Evolutionary conservation across 2,113 vertebrate species (phyloP).

Genomic region (Antechinus flavipes): DNA sequence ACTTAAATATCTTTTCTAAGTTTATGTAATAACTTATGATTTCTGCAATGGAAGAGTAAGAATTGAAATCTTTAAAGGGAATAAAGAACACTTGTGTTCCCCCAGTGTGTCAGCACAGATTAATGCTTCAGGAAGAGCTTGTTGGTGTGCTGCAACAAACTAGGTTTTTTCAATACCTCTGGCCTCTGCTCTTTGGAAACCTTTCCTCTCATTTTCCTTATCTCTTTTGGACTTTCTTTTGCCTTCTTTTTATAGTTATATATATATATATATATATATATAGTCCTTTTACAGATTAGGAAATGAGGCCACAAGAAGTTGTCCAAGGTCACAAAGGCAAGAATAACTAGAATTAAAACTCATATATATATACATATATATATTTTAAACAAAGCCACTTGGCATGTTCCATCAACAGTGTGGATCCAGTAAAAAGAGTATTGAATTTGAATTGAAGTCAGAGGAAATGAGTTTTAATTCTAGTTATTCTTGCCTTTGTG

Average conservation of each 20-base stretch:
- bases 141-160: background rate
- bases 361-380: too few relatives aligned
- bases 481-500: background rate
- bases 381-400: background rate
- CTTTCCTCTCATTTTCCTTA: background rate
- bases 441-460: background rate
- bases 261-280: too few relatives aligned
- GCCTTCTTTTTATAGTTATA: background rate
- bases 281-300: too few relatives aligned
- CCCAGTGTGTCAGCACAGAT: background rate
- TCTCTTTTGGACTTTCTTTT: background rate
- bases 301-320: too few relatives aligned
- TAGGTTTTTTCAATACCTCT: background rate
- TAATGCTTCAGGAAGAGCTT: background rate
- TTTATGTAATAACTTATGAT: background rate
- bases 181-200: background rate
- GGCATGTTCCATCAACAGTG: background rate
- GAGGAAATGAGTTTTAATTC: background rate
- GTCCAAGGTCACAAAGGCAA: too few relatives aligned
- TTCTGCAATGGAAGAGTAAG: background rate
- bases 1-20: background rate
- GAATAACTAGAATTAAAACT: too few relatives aligned
- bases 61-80: background rate
- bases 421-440: background rate
- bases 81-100: background rate